Base-by-base conservation (phyloP, 2,888 invertebrate species). In the Esperia sulphurella region DNA sequence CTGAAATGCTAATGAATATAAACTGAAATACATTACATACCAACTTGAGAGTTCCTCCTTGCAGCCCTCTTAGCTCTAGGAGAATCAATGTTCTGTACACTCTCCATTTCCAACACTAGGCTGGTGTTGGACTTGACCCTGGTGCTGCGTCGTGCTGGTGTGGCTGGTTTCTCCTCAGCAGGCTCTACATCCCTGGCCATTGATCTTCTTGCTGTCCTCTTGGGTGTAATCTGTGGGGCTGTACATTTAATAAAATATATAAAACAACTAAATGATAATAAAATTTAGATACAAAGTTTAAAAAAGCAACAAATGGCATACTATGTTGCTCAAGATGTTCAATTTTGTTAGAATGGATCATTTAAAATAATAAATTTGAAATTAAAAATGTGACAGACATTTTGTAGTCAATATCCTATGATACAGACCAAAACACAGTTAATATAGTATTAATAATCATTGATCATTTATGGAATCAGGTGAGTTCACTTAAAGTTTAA, bases 11-110 rank as follows among this genome's bases (percentile, higher is more conserved):
- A 43, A 8, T 12, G 14, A 7, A 21, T 44, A 13, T 35, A 46
- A n/a, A 41, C 38, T 9, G 39, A 37, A 14, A 14, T n/a, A 21
- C 33, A 10, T 29, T n/a, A 21, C 33, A 10, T 30, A 88, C 88
- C 86, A 59, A 72, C 65, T 61, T 69, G 74, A 38, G 88, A 89
- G 45, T 53, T 75, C 49, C 88, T 72, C 42, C 87, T 72, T 43
- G 83, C 83, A 42, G 85, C 86, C 48, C 89, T 67, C 46, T 71
- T 86, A n/a, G 88, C 83, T 59, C 88, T 74, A 1, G 89, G 88
- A 0, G 88, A 83, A 14, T 78, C 80, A 44, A 63, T 52, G 43
- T 41, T 58, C 31, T 65, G 66, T 12, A 14, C 14, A 1, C 8
- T 1, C 12, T 68, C 56, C 9, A 77, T 66, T 31, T 86, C 87